Evolutionary conservation across 2,797 vertebrate species (phyloP).

Genomic region (Knipowitschia caucasica): DNA sequence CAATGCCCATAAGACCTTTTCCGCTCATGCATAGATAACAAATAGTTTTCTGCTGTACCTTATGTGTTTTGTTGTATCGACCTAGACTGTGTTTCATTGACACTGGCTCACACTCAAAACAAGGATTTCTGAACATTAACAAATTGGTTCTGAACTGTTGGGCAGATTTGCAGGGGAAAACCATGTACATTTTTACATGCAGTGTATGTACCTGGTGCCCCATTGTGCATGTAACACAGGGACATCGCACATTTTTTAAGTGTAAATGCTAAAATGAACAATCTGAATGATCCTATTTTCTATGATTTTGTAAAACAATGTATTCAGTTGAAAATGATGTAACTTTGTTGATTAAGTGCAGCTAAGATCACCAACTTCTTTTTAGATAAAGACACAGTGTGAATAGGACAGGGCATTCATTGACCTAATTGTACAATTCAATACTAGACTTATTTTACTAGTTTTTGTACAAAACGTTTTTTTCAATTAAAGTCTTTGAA

Average conservation of each 20-base stretch:
- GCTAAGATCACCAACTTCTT: not conserved
- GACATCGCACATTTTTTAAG: not conserved
- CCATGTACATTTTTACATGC: not conserved
- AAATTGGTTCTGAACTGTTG: not conserved
- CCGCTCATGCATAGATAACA: not conserved
- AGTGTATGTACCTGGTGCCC: not conserved
- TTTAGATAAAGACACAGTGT: not conserved
- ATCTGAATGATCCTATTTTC: not conserved
- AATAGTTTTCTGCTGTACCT: slow-evolving; percentile 1
- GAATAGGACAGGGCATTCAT: slow-evolving; percentile 11
- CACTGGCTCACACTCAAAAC: not conserved
- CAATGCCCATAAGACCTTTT: slow-evolving; percentile 30
- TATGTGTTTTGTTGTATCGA: not conserved
- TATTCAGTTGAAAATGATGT: not conserved
- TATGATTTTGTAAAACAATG: not conserved
- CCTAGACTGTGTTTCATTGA: not conserved
- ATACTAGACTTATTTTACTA: slow-evolving; percentile 8
- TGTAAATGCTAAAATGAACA: not conserved
- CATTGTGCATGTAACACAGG: not conserved
- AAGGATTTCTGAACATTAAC: not conserved
- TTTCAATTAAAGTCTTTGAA: slow-evolving; percentile 61
- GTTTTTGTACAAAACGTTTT: slow-evolving; percentile 55
- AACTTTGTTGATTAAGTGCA: not conserved
- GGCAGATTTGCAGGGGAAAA: not conserved
- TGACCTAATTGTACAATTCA: slow-evolving; percentile 29